Evolutionary conservation across 53 echinoderm and acorn worm species (phyloP).

Genomic region (Henricia sp.): DNA sequence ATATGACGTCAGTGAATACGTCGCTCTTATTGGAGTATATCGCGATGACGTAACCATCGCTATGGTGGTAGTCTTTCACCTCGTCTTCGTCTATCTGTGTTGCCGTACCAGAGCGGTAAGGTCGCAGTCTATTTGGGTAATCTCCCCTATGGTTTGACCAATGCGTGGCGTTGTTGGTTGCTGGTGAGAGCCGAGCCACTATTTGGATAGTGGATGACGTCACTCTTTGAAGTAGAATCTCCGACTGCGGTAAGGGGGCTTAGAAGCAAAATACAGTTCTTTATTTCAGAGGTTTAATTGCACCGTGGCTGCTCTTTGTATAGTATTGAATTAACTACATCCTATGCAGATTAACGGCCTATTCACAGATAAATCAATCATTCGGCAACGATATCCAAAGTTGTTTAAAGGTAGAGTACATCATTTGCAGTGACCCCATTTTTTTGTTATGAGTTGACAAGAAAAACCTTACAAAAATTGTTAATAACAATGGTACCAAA

Average conservation of each 20-base stretch:
- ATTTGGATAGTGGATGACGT: slow-evolving; percentile 60
- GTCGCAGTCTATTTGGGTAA: neutral
- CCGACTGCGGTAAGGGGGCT: slow-evolving; percentile 56
- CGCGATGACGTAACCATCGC: slow-evolving; percentile 63
- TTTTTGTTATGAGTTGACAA: too few relatives aligned
- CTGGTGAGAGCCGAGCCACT: slow-evolving; percentile 22
- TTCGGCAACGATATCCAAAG: too few relatives aligned
- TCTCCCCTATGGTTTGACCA: neutral
- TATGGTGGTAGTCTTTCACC: slow-evolving; percentile 18
- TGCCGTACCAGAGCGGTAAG: neutral
- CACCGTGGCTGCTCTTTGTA: too few relatives aligned
- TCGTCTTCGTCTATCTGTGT: slow-evolving; percentile 49
- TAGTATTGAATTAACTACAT: too few relatives aligned
- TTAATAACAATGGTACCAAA: too few relatives aligned
- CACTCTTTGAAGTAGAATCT: slow-evolving; percentile 60
- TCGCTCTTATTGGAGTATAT: slow-evolving; percentile 69
- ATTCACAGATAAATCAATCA: too few relatives aligned
- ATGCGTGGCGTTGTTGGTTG: neutral
- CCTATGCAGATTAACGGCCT: too few relatives aligned
- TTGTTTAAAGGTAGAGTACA: too few relatives aligned
- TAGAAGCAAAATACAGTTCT: neutral
- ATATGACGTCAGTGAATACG: slow-evolving; percentile 74
- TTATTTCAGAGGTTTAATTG: too few relatives aligned
- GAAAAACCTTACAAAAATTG: too few relatives aligned
- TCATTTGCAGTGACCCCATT: too few relatives aligned